Evolutionary conservation across 2,888 invertebrate genomes (phyloP).

Genomic region (Noctua janthe): DNA sequence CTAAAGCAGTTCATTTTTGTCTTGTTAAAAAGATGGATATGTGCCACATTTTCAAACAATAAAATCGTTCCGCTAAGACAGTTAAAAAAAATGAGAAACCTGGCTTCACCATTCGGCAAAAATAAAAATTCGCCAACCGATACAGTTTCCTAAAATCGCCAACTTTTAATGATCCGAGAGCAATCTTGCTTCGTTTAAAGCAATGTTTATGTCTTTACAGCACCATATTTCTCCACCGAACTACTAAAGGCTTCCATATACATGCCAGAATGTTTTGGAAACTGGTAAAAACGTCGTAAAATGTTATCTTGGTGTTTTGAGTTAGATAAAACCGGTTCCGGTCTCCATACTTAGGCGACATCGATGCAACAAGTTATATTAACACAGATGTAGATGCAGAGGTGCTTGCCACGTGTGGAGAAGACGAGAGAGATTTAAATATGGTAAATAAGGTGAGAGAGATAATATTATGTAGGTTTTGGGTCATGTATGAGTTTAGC

Average conservation of each 20-base stretch:
- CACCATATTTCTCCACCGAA: constrained; percentile 6
- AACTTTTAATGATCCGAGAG: constrained; percentile 12
- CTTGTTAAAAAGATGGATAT: not conserved
- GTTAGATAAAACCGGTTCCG: constrained; percentile 56
- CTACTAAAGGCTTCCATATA: not conserved
- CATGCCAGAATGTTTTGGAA: constrained; percentile 34
- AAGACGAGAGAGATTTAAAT: not conserved
- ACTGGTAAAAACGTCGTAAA: constrained; percentile 38
- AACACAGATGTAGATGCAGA: constrained; percentile 10
- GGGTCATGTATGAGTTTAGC: not conserved
- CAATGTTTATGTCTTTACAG: constrained; percentile 22
- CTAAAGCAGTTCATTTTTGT: not conserved
- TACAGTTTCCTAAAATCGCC: constrained; percentile 5
- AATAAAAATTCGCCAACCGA: not conserved
- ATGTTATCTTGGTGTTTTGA: constrained; percentile 45
- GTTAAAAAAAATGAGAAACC: not conserved
- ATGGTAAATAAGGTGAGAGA: not conserved
- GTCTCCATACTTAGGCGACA: constrained; percentile 13
- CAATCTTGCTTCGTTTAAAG: not conserved
- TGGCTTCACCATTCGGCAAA: not conserved
- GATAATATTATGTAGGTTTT: constrained; percentile 1
- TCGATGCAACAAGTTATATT: constrained; percentile 33
- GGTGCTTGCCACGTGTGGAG: constrained; percentile 1
- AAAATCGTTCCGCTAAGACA: not conserved
- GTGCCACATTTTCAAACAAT: not conserved